phyloP scores from a whole-genome alignment of 2,113 vertebrate species.

The Myrmophylax atrothorax region DNA sequence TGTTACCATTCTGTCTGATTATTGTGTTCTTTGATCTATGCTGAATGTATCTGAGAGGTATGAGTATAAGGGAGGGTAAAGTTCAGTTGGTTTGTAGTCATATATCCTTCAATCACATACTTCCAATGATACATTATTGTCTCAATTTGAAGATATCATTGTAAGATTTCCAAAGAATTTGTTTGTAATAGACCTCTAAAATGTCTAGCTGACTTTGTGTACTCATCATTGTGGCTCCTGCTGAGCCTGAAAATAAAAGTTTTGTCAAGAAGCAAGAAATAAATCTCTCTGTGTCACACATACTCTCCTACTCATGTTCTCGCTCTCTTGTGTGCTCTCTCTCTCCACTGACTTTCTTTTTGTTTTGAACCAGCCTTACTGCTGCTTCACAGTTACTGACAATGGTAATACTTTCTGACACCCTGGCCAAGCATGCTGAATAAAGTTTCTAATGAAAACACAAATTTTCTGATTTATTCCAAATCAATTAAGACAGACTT shows the following conservation, averaged over 20 bases:
- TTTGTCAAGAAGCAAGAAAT: conserved; percentile 60
- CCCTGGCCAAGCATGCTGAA: conserved; percentile 1
- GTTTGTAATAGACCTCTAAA: conserved; percentile 65
- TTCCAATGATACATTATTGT: conserved; percentile 54
- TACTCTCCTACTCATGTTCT: not conserved
- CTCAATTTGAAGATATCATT: conserved; percentile 61
- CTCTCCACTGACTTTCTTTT: not conserved
- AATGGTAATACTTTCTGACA: conserved; percentile 34
- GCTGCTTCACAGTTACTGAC: not conserved
- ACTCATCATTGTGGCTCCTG: conserved; percentile 56
- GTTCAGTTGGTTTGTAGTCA: conserved; percentile 41
- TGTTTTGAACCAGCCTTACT: not conserved
- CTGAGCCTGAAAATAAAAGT: conserved; percentile 75
- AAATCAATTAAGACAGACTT: not conserved
- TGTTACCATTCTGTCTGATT: not conserved
- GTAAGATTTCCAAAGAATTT: conserved; percentile 60
- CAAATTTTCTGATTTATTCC: not conserved
- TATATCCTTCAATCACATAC: conserved; percentile 41
- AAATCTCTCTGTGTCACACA: not conserved
- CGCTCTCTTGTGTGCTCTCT: not conserved
- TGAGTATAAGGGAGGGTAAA: not conserved
- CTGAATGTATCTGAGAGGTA: conserved; percentile 61
- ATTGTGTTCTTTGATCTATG: conserved; percentile 53
- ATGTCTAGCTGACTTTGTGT: conserved; percentile 57
- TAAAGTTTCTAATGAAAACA: conserved; percentile 26